Base-by-base conservation (phyloP, 1,140 invertebrate species). In the Microplitis demolitor region DNA sequence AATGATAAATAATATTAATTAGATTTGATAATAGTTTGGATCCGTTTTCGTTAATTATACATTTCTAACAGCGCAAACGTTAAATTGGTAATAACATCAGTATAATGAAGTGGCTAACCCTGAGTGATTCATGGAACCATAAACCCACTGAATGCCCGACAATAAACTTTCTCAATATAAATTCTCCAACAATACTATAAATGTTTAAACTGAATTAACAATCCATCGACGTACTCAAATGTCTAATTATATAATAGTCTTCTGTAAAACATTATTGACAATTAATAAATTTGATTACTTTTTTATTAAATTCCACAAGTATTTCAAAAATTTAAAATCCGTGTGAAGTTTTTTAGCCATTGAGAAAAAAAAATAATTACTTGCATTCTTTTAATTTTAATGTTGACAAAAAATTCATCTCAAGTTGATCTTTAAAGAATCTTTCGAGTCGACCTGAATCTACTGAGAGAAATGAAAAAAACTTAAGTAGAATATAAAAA, bases 1-100 rank as follows among this genome's bases (percentile, higher is more conserved):
- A 24, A 24, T 24, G 24, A 24, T 24, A 24, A 0, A 24, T 84
- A 80, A 82, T 80, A 77, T 75, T 76, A 79, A 84, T 84, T 84
- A 83, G 78, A 80, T 83, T 84, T 5, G 11, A 45, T 45, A 45
- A 45, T 45, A 45, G 39, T 45, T 9, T 9, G 11, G 39, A 45
- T 45, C 39, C 6, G 39, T 6, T 45, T 45, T 45, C 11, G 39
- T 45, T 45, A 11, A 45, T 45, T 45, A 0, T 45, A 45, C 6
- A 45, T 45, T 45, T 11, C 39, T 45, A 45, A 14, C 14, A n/a
- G n/a, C 33, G 62, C 62, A 64, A 64, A 64, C 37, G 11, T 34
- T 67, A 39, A 50, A 53, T 54, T 6, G 66, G 8, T 39, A 67
- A 54, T 16, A 50, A 67, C 16, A 50, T 39, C 13, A 67, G 31